Evolutionary conservation across 2,113 vertebrate genomes (phyloP).

Genomic region (Dendrocopos noguchii): DNA sequence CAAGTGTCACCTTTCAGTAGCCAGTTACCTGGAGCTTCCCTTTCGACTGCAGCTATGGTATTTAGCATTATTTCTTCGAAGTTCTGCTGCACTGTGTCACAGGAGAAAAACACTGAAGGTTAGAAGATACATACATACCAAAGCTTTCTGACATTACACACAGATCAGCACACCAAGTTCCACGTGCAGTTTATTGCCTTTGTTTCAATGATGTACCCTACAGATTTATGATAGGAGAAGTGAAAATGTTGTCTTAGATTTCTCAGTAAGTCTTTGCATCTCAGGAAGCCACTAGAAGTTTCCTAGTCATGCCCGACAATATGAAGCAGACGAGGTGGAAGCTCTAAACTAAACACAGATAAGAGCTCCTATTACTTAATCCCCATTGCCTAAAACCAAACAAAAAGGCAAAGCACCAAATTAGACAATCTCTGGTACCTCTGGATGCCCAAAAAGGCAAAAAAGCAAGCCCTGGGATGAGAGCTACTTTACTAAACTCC

Average conservation of each 20-base stretch:
- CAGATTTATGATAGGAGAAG: background rate
- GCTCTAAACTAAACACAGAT: background rate
- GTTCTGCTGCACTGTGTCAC: background rate
- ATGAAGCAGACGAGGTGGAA: background rate
- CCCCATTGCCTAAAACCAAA: background rate
- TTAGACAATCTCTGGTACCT: background rate
- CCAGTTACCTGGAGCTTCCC: background rate
- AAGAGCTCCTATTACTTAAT: background rate
- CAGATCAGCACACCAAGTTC: background rate
- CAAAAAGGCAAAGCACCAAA: background rate
- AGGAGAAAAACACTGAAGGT: background rate
- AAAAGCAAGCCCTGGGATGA: background rate
- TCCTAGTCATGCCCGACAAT: background rate
- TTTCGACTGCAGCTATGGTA: background rate
- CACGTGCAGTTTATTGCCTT: background rate
- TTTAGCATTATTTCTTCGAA: background rate
- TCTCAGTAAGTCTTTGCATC: background rate
- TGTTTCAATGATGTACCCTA: background rate
- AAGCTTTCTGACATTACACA: background rate
- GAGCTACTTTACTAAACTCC: background rate
- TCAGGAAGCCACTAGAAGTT: background rate
- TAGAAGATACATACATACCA: background rate
- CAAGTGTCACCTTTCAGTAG: background rate
- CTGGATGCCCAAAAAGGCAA: background rate
- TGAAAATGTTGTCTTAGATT: background rate